Percentiles rank a stretch among this genome's conserved stretches.
These are phyloP conservation scores for Schizaphis graminum DNA, from an alignment of 2,888 invertebrate species.

Conservation along the genomic window DNA sequence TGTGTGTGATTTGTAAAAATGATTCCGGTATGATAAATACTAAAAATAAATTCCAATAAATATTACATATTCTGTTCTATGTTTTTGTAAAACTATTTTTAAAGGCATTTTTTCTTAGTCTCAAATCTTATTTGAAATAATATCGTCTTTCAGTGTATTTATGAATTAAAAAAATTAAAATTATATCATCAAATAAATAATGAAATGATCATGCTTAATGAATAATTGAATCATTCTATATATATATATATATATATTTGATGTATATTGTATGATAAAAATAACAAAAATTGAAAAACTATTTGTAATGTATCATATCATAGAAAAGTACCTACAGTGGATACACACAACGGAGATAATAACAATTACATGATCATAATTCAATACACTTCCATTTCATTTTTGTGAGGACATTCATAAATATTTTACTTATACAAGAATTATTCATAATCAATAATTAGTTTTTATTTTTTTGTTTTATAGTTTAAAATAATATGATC, in stretches of 20 bases:
- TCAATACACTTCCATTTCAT: not conserved
- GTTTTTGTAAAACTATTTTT: not conserved
- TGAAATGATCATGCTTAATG: too few relatives aligned
- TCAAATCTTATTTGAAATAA: too few relatives aligned
- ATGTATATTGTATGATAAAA: too few relatives aligned
- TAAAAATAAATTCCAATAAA: too few relatives aligned
- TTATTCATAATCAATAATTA: not conserved
- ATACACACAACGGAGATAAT: not conserved
- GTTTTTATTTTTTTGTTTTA: not conserved
- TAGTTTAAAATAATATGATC: not conserved
- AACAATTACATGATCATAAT: not conserved
- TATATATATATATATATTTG: too few relatives aligned
- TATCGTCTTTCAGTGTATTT: too few relatives aligned
- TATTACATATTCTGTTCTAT: too few relatives aligned
- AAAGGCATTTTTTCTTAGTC: not conserved
- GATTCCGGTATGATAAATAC: not conserved
- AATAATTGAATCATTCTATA: too few relatives aligned
- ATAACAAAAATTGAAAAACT: too few relatives aligned
- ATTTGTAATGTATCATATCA: not conserved
- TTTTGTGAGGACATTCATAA: too few relatives aligned
- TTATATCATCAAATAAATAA: too few relatives aligned
- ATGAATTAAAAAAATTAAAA: too few relatives aligned
- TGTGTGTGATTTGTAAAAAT: not conserved
- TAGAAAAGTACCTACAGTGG: not conserved
- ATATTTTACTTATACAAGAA: not conserved